Evolutionary conservation across 2,797 vertebrate species (phyloP).

Genomic region (Phyllotis vaccarum): DNA sequence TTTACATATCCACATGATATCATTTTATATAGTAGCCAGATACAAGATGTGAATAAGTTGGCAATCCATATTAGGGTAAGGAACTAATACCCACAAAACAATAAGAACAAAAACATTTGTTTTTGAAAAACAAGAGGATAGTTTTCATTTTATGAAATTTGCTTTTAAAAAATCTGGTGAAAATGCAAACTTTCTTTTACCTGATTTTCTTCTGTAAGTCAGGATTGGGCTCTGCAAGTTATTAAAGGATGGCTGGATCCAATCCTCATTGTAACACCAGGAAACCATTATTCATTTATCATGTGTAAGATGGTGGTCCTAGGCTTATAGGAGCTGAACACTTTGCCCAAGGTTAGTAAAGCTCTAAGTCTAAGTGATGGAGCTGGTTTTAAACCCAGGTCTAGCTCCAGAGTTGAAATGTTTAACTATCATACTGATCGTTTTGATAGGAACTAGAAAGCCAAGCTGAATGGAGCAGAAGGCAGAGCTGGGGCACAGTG

Average conservation of each 20-base stretch:
- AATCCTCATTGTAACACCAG: not conserved
- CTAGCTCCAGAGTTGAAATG: not conserved
- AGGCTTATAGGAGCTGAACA: not conserved
- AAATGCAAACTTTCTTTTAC: not conserved
- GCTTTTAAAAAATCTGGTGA: conserved; percentile 29
- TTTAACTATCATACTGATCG: not conserved
- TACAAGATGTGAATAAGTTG: not conserved
- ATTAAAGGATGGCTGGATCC: not conserved
- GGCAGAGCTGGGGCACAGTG: not conserved
- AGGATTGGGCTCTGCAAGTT: not conserved
- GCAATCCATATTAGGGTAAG: not conserved
- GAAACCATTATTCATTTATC: not conserved
- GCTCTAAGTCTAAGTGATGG: not conserved
- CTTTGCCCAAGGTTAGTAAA: not conserved
- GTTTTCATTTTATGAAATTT: conserved; percentile 25
- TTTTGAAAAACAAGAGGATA: not conserved
- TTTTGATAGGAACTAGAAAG: not conserved
- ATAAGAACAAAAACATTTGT: not conserved
- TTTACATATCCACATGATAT: not conserved
- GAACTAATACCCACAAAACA: not conserved
- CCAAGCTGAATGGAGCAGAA: not conserved
- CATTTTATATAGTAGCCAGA: not conserved
- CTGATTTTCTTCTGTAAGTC: not conserved
- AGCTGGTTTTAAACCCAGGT: not conserved
- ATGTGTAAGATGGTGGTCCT: not conserved